These are phyloP conservation scores for Scotopteryx bipunctaria DNA, from an alignment of 2,888 invertebrate genomes.

Conservation along the genomic window DNA sequence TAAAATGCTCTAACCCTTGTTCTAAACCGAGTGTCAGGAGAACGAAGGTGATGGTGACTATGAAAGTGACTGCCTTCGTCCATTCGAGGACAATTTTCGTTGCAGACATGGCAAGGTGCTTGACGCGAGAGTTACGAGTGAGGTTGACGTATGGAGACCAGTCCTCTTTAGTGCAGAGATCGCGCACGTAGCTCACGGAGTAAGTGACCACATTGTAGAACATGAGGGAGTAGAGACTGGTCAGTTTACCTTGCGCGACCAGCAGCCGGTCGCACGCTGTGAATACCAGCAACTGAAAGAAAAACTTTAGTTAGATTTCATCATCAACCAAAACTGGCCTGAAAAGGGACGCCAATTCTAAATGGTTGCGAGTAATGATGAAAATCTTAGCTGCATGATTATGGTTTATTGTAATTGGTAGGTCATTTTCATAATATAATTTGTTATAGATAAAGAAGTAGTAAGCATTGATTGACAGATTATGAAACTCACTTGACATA, in stretches of 20 bases:
- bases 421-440: too few relatives aligned
- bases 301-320: too few relatives aligned
- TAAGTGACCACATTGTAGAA: slow-evolving; percentile 92
- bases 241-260: slow-evolving; percentile 83
- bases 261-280: slow-evolving; percentile 88
- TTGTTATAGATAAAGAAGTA: too few relatives aligned
- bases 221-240: slow-evolving; percentile 90
- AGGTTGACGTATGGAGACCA: slow-evolving; percentile 91
- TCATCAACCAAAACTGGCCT: not conserved
- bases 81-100: slow-evolving; percentile 92
- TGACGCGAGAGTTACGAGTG: slow-evolving; percentile 87
- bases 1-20: slow-evolving; percentile 89
- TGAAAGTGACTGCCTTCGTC: slow-evolving; percentile 91
- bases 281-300: slow-evolving; percentile 86
- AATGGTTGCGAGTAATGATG: too few relatives aligned
- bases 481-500: slow-evolving; percentile 86
- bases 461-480: too few relatives aligned
- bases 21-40: slow-evolving; percentile 89
- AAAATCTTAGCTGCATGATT: too few relatives aligned
- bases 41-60: slow-evolving; percentile 90
- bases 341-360: too few relatives aligned
- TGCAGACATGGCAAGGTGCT: slow-evolving; percentile 91
- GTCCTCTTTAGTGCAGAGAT: slow-evolving; percentile 88
- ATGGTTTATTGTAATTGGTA: too few relatives aligned
- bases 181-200: slow-evolving; percentile 89